These are phyloP conservation scores for Rhogogaster chlorosoma DNA, from an alignment of 2,888 invertebrate genomes.

Conservation along the genomic window DNA sequence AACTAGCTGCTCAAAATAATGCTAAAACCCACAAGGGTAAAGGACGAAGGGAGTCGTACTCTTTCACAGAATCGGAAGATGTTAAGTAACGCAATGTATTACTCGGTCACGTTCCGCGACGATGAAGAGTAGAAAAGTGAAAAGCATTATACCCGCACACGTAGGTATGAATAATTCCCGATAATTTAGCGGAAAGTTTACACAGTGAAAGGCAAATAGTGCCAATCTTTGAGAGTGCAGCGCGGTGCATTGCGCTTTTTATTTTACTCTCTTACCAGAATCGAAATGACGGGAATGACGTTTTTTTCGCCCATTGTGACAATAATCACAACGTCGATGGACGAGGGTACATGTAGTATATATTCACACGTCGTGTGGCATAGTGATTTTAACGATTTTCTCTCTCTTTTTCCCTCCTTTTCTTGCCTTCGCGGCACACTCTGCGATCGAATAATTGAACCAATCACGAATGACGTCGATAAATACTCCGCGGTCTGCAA, in stretches of 20 bases:
- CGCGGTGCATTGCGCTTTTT: background rate
- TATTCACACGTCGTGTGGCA: background rate
- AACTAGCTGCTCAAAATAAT: background rate
- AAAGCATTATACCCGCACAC: background rate
- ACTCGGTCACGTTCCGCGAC: background rate
- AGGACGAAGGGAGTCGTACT: background rate
- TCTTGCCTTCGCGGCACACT: background rate
- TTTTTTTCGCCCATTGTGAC: background rate
- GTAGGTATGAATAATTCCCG: background rate
- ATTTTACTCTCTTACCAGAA: background rate
- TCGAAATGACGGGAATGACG: background rate
- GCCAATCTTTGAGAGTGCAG: background rate
- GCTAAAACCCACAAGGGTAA: background rate
- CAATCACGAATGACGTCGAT: background rate
- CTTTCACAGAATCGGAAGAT: background rate
- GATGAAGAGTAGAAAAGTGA: background rate
- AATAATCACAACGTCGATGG: background rate
- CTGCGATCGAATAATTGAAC: constrained; percentile 6
- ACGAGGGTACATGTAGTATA: background rate
- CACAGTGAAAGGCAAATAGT: background rate
- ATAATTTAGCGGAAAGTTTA: background rate
- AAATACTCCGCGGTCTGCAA: background rate
- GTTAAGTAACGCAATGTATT: background rate
- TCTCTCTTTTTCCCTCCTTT: background rate
- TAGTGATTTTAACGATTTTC: constrained; percentile 11